Conservation (phyloP, 2,113 vertebrate genomes). For the Oreochromis niloticus region DNA sequence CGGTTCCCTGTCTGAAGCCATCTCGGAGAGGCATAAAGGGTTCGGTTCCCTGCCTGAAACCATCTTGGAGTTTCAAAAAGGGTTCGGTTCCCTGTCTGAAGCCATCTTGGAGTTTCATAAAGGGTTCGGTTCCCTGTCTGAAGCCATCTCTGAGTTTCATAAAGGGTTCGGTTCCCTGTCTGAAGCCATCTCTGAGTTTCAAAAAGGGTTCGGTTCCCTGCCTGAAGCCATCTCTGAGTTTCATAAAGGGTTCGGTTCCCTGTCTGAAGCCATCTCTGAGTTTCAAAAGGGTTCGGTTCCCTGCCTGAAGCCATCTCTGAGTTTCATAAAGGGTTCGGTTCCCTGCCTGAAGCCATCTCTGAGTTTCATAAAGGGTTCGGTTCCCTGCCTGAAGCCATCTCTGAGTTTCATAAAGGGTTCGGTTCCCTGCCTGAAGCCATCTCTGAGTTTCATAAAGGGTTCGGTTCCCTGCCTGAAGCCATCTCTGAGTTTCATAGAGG, state of each 20-base stretch:
- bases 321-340: background rate
- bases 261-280: slow-evolving; percentile 29
- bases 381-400: slow-evolving; percentile 6
- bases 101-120: background rate
- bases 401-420: background rate
- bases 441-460: accelerated
- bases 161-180: background rate
- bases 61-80: background rate
- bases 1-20: background rate
- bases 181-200: background rate
- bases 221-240: background rate
- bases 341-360: background rate
- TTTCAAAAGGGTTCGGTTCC: background rate
- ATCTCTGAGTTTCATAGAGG: background rate
- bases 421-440: background rate
- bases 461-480: slow-evolving; percentile 27
- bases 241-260: slow-evolving; percentile 7
- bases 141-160: background rate
- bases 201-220: background rate
- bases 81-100: slow-evolving; percentile 7
- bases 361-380: background rate
- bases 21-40: background rate
- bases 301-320: background rate
- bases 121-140: background rate
- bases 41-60: background rate